Evolutionary conservation across 2,113 vertebrate genomes (phyloP), one percentile per base, ranked within the genome.

Genomic region (Tursiops truncatus): DNA sequence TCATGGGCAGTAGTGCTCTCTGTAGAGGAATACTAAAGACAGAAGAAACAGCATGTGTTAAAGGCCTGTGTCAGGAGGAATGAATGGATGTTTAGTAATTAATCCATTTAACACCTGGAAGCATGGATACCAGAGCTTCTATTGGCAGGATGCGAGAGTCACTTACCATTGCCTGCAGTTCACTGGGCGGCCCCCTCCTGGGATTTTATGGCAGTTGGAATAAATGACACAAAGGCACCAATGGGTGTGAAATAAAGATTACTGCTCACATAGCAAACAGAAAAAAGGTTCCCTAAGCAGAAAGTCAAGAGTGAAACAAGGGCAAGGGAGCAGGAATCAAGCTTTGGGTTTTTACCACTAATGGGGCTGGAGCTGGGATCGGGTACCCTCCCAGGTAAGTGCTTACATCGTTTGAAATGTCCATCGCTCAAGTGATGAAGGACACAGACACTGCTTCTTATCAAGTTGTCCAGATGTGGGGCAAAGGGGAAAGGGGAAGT

Each of bases 261-360:
- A 25, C 38, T 44, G 13, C 8, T 28, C 21, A 26, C 5, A 8
- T 6, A 25, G 12, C 2, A 17, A 50, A 70, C 3, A 21, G 50
- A 2, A n/a, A 31, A 53, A n/a, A 20, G 0, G 0, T 58, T 85
- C 23, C 21, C 17, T 6, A 7, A 10, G 13, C 8, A 21, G 44
- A 33, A 76, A 33, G 14, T 33, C 83, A 56, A 41, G 58, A 25
- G 26, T 1, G 1, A 73, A 80, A 3, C 0, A 56, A 23, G 28
- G 9, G 5, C 4, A 2, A 31, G 31, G 13, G 5, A 21, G 1
- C 0, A 14, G 4, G 26, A 81, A 25, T 1, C 4, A 2, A 9
- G 3, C 1, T 14, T 25, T 13, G 82, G 31, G 10, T 3, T 50
- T 50, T 62, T 33, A 33, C 1, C 25, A 7, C 14, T 28, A 56